A percentile compares a stretch with the other conserved stretches of the same genome.
phyloP scores from a whole-genome alignment of 2,113 vertebrate species.

The Gymnobelideus leadbeateri region DNA sequence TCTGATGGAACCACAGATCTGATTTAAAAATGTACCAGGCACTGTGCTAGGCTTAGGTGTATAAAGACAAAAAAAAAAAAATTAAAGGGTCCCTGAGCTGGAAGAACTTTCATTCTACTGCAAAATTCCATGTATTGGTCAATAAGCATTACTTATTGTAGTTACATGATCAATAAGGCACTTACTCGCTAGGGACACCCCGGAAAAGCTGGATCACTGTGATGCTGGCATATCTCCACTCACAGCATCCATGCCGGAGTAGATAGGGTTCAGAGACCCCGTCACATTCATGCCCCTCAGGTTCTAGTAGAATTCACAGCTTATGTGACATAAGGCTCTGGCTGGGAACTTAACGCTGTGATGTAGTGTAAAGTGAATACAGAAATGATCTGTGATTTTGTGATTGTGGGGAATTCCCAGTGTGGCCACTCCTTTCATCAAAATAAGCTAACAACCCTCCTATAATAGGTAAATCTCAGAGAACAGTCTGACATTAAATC shows the following conservation, averaged over 20 bases:
- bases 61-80: background rate
- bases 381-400: background rate
- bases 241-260: background rate
- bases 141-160: background rate
- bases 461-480: background rate
- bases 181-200: background rate
- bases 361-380: background rate
- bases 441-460: background rate
- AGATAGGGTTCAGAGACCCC: background rate
- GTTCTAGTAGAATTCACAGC: background rate
- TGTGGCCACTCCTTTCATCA: background rate
- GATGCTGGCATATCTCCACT: background rate
- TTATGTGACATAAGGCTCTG: background rate
- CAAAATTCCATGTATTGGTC: background rate
- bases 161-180: background rate
- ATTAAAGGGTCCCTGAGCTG: background rate
- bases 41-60: background rate
- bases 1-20: background rate
- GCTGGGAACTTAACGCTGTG: background rate
- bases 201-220: background rate
- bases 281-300: background rate
- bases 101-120: background rate
- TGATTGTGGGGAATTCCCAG: background rate
- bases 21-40: background rate
- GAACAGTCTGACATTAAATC: background rate